Conservation (phyloP, 2,888 invertebrate genomes). For the Ceraclea dissimilis region DNA sequence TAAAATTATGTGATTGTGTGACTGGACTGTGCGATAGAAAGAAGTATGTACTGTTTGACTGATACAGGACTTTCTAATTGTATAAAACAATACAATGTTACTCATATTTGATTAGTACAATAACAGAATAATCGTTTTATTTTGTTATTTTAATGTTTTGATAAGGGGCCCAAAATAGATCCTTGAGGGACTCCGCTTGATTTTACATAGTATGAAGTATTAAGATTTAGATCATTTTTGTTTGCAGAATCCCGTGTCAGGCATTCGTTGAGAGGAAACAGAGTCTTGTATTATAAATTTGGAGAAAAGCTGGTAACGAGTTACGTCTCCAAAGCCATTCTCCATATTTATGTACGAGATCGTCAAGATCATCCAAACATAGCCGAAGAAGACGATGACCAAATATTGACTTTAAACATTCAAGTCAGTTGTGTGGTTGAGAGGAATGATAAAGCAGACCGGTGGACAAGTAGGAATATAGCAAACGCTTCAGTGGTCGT, state of each 20-base stretch:
- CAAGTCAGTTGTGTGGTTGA: conserved; percentile 35
- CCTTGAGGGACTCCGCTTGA: too few species aligned
- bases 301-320: conserved; percentile 62
- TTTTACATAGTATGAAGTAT: too few species aligned
- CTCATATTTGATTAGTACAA: too few species aligned
- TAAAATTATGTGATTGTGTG: not conserved
- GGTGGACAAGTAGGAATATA: conserved; percentile 18
- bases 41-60: conserved; percentile 3
- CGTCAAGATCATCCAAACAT: conserved; percentile 24
- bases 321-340: conserved; percentile 59
- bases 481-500: conserved; percentile 36
- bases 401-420: conserved; percentile 11
- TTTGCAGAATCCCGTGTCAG: conserved; percentile 57
- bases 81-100: too few species aligned
- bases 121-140: too few species aligned
- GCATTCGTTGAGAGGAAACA: conserved; percentile 58
- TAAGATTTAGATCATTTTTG: too few species aligned
- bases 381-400: conserved; percentile 28
- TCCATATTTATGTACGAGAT: conserved; percentile 60
- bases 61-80: too few species aligned
- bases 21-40: not conserved
- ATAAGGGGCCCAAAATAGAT: too few species aligned
- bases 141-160: too few species aligned
- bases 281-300: conserved; percentile 65
- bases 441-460: conserved; percentile 31